Base-by-base conservation (phyloP, 2,797 vertebrate species). In the Neosilurus mollespiculum region DNA sequence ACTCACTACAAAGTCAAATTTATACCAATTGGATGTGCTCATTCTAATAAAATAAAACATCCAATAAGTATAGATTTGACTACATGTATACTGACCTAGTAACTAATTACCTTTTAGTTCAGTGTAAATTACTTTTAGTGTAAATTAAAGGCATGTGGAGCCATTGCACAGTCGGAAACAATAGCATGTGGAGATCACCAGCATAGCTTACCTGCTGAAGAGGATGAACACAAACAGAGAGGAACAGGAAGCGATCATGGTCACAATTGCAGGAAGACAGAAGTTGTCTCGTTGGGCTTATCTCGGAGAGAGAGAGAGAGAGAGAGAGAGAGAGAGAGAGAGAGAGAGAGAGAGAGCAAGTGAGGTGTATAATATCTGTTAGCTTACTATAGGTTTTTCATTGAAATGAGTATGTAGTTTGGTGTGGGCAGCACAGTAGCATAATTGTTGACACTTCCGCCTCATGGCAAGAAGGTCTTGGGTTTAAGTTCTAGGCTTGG, bases 181-280 rank as follows among this genome's bases (percentile, higher is more conserved):
- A 9, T 26, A 53, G 15, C 81, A 56, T 64, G 82, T 67, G 77
- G 24, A 79, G 85, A 16, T 53, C 59, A 85, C 59, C 49, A 66
- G 30, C 30, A 37, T 1, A 34, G 76, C 92, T 93, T 94, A 95
- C 95, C 94, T 94, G 93, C 93, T 92, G 88, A 94, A 88, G 89
- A 95, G 89, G 80, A 95, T 88, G 83, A 95, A 65, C 65, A 87
- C 85, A 86, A 95, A 90, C 78, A 94, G 30, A 1, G 86, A 86
- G 84, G 91, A 89, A 81, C 92, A 91, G 59, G 91, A 93, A n/a
- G 81, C 66, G 62, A 86, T 91, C 83, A 84, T 73, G 85, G 88
- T 88, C 94, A 95, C 95, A 83, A 85, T 91, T 90, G 90, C 83
- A 11, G 54, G 77, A 75, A 80, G 82, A 90, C 85, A 54, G 86